phyloP scores from a whole-genome alignment of 2,113 vertebrate genomes.

The Tiliqua scincoides region DNA sequence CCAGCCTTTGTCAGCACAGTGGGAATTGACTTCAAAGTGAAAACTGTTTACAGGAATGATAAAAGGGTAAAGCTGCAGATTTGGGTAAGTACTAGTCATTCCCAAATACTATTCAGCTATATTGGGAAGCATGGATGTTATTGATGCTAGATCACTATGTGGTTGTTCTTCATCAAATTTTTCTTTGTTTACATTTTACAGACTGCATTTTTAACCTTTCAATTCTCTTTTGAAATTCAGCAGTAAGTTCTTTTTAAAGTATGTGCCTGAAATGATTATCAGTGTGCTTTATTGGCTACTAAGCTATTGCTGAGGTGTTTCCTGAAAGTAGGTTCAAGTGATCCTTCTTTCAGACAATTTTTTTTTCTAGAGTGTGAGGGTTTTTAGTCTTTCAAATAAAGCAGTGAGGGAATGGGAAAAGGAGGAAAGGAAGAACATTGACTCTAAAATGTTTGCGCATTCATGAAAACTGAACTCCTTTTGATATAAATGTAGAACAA shows the following conservation, averaged over 20 bases:
- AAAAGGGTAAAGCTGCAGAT: slow-evolving; percentile 98
- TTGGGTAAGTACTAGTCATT: slow-evolving; percentile 84
- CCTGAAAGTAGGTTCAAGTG: background rate
- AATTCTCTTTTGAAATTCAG: background rate
- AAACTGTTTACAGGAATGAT: slow-evolving; percentile 96
- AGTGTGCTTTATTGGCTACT: background rate
- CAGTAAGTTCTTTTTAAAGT: background rate
- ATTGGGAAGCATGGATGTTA: background rate
- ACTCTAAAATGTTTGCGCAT: too few relatives aligned
- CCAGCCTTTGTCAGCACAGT: slow-evolving; percentile 97
- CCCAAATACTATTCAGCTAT: background rate
- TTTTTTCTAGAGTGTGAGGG: background rate
- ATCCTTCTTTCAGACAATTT: background rate
- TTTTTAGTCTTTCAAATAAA: too few relatives aligned
- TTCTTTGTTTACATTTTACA: background rate
- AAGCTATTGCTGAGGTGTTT: background rate
- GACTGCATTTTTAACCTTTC: background rate
- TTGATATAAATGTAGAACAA: too few relatives aligned
- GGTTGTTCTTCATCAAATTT: background rate
- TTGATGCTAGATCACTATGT: background rate
- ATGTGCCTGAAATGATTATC: background rate
- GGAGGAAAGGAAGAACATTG: too few relatives aligned
- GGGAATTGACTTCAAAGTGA: slow-evolving; percentile 99
- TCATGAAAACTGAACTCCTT: too few relatives aligned
- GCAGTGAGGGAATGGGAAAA: too few relatives aligned